Percentiles rank a stretch among this genome's conserved stretches.
phyloP scores from a whole-genome alignment of 2,888 invertebrate genomes.

The Xanthorhoe spadicearia region DNA sequence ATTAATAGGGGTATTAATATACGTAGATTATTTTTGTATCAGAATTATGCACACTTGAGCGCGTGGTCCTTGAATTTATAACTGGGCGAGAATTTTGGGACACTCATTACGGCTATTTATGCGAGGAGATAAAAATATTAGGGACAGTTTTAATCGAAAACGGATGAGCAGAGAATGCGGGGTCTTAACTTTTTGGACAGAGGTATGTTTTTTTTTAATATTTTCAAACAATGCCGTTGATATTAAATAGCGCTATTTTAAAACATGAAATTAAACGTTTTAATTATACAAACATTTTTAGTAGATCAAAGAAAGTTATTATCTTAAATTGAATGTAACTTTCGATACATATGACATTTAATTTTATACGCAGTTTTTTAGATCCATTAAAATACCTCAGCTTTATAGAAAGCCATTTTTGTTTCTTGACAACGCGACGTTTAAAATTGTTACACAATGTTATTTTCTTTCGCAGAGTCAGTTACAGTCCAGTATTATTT shows the following conservation, averaged over 20 bases:
- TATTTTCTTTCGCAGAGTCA: too few species aligned
- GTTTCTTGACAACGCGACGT: too few species aligned
- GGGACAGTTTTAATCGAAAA: constrained; percentile 82
- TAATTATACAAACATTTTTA: too few species aligned
- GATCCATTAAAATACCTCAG: too few species aligned
- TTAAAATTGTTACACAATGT: too few species aligned
- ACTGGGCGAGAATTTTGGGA: constrained; percentile 75
- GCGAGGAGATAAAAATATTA: constrained; percentile 84
- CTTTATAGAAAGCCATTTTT: too few species aligned
- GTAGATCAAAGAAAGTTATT: too few species aligned
- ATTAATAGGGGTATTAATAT: constrained; percentile 70
- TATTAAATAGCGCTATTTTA: background rate
- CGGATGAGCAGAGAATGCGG: constrained; percentile 71
- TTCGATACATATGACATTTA: too few species aligned
- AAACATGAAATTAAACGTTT: too few species aligned
- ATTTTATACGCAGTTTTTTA: too few species aligned
- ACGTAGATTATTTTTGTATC: constrained; percentile 82
- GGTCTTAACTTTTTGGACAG: constrained; percentile 52
- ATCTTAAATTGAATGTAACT: too few species aligned
- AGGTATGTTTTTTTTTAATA: constrained; percentile 34
- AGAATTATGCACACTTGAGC: constrained; percentile 83
- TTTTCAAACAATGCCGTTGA: background rate
- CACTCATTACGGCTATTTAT: constrained; percentile 84
- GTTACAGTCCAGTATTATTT: too few species aligned
- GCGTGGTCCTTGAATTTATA: constrained; percentile 76